Evolutionary conservation across 2,113 vertebrate species (phyloP).

Genomic region (Ancistrus triradiatus): DNA sequence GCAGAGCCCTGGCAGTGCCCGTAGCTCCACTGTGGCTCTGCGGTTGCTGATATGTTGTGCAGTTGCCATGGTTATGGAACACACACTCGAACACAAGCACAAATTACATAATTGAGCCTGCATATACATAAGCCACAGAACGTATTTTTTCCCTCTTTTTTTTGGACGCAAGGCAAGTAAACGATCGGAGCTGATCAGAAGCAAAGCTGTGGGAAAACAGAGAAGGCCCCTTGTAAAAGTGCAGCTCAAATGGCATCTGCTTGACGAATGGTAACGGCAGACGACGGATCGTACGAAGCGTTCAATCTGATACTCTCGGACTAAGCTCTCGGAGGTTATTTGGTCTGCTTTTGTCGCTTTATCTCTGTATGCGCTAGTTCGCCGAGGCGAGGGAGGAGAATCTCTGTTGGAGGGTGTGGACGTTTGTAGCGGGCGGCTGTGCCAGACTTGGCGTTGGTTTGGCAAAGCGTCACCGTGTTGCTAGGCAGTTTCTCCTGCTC

Average conservation of each 20-base stretch:
- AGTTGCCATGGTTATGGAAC: conserved; percentile 69
- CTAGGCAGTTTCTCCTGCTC: conserved; percentile 42
- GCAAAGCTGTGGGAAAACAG: conserved; percentile 39
- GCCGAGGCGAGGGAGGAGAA: not conserved
- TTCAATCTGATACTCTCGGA: conserved; percentile 23
- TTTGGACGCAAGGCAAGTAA: conserved; percentile 17
- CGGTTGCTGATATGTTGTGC: conserved; percentile 71
- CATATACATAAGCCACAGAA: conserved; percentile 62
- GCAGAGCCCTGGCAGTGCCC: conserved; percentile 63
- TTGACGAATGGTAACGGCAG: conserved; percentile 11
- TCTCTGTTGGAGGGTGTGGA: conserved; percentile 28
- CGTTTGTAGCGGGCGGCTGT: conserved; percentile 26
- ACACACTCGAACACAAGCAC: conserved; percentile 47
- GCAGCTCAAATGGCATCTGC: conserved; percentile 21
- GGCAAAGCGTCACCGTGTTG: conserved; percentile 35
- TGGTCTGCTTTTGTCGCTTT: conserved; percentile 1
- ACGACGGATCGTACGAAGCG: not conserved
- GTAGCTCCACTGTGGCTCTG: conserved; percentile 62
- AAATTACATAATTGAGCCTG: conserved; percentile 73
- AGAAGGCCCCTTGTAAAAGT: conserved; percentile 20
- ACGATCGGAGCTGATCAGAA: conserved; percentile 38
- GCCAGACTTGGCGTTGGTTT: conserved; percentile 42
- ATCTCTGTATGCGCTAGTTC: not conserved
- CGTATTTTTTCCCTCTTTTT: conserved; percentile 48
- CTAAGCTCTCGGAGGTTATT: not conserved